A percentile compares a stretch with the other conserved stretches of the same genome.
Conservation (phyloP, 53 echinoderm and acorn worm genomes). For the Mesocentrotus franciscanus region DNA sequence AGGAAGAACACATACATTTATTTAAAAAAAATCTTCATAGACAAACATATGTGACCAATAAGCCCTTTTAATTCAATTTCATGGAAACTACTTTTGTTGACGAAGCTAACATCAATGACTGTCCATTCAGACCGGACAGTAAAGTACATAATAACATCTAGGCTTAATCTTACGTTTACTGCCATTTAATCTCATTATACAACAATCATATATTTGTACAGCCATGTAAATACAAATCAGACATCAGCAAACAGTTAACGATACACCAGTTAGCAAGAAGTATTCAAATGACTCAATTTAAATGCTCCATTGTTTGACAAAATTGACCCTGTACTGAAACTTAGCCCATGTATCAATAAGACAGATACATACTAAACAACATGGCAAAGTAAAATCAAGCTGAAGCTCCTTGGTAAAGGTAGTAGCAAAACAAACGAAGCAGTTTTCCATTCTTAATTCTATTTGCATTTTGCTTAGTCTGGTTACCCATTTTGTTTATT, state of each 20-base stretch:
- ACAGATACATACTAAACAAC: not conserved
- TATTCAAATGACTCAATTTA: not conserved
- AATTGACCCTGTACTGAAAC: not conserved
- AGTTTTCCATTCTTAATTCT: too few relatives aligned
- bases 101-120: too few relatives aligned
- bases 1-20: too few relatives aligned
- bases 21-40: too few relatives aligned
- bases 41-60: too few relatives aligned
- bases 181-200: not conserved
- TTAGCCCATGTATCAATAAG: not conserved
- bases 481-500: too few relatives aligned
- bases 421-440: too few relatives aligned
- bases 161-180: not conserved
- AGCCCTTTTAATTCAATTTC: too few relatives aligned
- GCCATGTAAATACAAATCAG: not conserved
- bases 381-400: not conserved
- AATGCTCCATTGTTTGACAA: not conserved
- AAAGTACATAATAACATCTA: not conserved
- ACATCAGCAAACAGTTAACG: not conserved
- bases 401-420: too few relatives aligned
- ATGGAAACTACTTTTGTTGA: too few relatives aligned
- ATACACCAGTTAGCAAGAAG: not conserved
- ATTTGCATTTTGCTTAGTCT: too few relatives aligned
- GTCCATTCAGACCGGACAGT: too few relatives aligned
- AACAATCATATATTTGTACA: not conserved